Percentiles rank a stretch among this genome's conserved stretches.
These are phyloP conservation scores for Perizoma flavofasciatum DNA, from an alignment of 2,888 invertebrate species.

Conservation along the genomic window DNA sequence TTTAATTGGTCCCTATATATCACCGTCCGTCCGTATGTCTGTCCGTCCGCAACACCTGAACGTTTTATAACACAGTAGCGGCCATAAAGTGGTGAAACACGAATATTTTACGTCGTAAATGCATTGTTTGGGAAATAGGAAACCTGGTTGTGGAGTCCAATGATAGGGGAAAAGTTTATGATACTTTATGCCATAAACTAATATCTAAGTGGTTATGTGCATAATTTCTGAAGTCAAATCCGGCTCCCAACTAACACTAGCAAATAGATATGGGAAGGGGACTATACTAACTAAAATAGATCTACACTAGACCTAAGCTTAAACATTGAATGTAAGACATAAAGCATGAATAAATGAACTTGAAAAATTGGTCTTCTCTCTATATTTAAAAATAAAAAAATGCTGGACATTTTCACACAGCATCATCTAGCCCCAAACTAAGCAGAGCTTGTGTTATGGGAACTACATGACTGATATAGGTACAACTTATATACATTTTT, in stretches of 20 bases:
- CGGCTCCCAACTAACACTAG: background rate
- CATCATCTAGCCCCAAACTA: no score
- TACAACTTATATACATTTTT: no score
- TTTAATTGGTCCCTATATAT: conserved; percentile 77
- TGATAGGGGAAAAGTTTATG: conserved; percentile 19
- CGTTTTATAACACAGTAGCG: conserved; percentile 76
- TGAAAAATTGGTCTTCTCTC: no score
- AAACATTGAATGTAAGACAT: no score
- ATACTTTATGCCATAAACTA: conserved; percentile 14
- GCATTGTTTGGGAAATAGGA: conserved; percentile 32
- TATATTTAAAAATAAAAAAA: no score
- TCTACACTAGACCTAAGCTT: no score
- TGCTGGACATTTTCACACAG: no score
- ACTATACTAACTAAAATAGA: no score
- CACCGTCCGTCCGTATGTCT: conserved; percentile 59
- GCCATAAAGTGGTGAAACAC: conserved; percentile 72
- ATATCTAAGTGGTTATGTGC: background rate
- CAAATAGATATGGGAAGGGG: no score
- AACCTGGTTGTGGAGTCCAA: conserved; percentile 13
- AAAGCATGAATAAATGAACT: no score
- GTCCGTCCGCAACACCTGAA: conserved; percentile 45
- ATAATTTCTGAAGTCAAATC: background rate
- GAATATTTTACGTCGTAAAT: conserved; percentile 59
- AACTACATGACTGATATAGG: no score
- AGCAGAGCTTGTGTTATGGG: no score